phyloP scores from a whole-genome alignment of 2,113 vertebrate species.

The Otis tarda region DNA sequence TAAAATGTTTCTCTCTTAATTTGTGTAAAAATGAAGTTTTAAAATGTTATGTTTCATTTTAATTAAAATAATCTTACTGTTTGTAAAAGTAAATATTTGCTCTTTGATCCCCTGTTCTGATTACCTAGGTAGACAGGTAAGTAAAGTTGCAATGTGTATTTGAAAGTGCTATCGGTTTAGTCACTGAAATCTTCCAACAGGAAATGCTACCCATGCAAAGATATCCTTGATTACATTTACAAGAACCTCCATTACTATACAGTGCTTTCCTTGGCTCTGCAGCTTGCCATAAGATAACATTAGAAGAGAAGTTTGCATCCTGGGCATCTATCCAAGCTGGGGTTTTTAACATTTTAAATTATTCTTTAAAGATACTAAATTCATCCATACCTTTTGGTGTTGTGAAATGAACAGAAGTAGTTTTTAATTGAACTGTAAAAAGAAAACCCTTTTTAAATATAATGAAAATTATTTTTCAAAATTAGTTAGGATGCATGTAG shows the following conservation, averaged over 20 bases:
- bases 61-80: neutral
- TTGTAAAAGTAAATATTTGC: neutral
- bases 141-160: neutral
- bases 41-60: neutral
- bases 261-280: neutral
- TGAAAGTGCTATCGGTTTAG: neutral
- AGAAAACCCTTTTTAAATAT: neutral
- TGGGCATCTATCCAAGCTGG: neutral
- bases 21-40: neutral
- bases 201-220: neutral
- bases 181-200: neutral
- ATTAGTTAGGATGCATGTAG: neutral
- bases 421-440: neutral
- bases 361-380: neutral
- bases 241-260: neutral
- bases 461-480: neutral
- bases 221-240: neutral
- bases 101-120: neutral
- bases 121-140: neutral
- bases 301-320: neutral
- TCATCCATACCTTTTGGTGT: neutral
- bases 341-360: neutral
- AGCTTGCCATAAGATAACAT: neutral
- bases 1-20: neutral
- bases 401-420: neutral